Evolutionary conservation across 2,797 vertebrate species (phyloP).

Genomic region (Emydoidea blandingii): DNA sequence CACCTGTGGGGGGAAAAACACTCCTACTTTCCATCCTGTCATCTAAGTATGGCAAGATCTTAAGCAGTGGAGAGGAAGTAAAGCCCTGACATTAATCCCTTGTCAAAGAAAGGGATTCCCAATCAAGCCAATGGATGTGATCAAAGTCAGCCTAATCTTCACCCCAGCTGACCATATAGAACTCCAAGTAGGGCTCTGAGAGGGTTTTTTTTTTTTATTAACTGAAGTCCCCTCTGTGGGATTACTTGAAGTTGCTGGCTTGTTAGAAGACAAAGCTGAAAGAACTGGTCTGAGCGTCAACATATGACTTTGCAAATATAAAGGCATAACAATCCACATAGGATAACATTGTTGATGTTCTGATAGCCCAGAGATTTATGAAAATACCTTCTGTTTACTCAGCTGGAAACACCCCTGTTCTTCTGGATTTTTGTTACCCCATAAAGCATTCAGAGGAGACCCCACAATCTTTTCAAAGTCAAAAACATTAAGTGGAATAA

Average conservation of each 20-base stretch:
- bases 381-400: slow-evolving; percentile 73
- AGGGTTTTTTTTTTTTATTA: neutral
- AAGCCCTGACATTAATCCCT: neutral
- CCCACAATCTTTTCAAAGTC: slow-evolving; percentile 61
- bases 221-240: neutral
- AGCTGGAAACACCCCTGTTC: slow-evolving; percentile 53
- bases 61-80: slow-evolving; percentile 1
- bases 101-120: slow-evolving; percentile 17
- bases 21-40: neutral
- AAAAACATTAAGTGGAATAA: slow-evolving; percentile 66
- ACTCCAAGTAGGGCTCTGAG: neutral
- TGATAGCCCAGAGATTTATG: slow-evolving; percentile 46
- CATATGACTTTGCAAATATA: slow-evolving; percentile 4
- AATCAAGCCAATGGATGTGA: neutral
- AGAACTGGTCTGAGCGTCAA: slow-evolving; percentile 13
- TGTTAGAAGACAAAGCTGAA: slow-evolving; percentile 7
- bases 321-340: slow-evolving; percentile 36
- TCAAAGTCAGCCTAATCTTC: slow-evolving; percentile 16
- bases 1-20: neutral
- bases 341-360: slow-evolving; percentile 59
- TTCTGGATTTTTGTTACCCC: slow-evolving; percentile 59
- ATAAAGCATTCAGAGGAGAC: slow-evolving; percentile 59
- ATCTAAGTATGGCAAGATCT: neutral
- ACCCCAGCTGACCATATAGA: neutral
- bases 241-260: neutral